Percentiles rank a stretch among this genome's conserved stretches.
Conservation (phyloP, 2,888 invertebrate genomes). For the Nephrotoma flavescens region DNA sequence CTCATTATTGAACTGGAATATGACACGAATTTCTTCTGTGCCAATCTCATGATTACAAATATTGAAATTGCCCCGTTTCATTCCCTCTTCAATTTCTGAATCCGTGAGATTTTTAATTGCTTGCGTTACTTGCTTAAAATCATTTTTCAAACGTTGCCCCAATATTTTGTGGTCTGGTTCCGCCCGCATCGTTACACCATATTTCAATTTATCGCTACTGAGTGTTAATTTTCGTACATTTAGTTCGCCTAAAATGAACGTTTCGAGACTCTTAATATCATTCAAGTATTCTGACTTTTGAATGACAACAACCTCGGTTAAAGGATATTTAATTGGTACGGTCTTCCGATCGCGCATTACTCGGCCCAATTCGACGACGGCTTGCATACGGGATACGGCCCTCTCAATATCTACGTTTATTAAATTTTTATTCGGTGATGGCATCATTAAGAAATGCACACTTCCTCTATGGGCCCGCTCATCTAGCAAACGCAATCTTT, state of each 20-base stretch:
- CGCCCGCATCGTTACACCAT: constrained; percentile 78
- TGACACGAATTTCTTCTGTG: constrained; percentile 65
- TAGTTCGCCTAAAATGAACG: constrained; percentile 82
- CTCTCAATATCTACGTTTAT: constrained; percentile 78
- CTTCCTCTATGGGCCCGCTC: constrained; percentile 36
- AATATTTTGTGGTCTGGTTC: constrained; percentile 84
- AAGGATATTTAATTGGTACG: constrained; percentile 88
- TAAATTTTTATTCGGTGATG: constrained; percentile 50
- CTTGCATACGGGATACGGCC: constrained; percentile 86
- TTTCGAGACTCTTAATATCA: constrained; percentile 63
- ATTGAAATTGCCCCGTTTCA: constrained; percentile 52
- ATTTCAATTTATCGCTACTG: constrained; percentile 80
- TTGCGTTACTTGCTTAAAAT: constrained; percentile 74
- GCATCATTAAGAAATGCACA: constrained; percentile 86
- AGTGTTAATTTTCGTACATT: constrained; percentile 76
- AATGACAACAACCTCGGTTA: constrained; percentile 91
- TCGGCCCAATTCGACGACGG: constrained; percentile 85
- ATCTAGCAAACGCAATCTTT: constrained; percentile 56
- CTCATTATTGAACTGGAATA: constrained; percentile 51
- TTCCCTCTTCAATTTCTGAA: constrained; percentile 59
- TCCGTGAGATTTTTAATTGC: constrained; percentile 68
- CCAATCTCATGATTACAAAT: constrained; percentile 64
- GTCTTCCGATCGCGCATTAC: constrained; percentile 86
- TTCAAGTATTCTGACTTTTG: constrained; percentile 61
- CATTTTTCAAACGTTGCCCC: constrained; percentile 76